Base-by-base conservation (phyloP, 2,888 invertebrate genomes). In the Synergus itoensis region DNA sequence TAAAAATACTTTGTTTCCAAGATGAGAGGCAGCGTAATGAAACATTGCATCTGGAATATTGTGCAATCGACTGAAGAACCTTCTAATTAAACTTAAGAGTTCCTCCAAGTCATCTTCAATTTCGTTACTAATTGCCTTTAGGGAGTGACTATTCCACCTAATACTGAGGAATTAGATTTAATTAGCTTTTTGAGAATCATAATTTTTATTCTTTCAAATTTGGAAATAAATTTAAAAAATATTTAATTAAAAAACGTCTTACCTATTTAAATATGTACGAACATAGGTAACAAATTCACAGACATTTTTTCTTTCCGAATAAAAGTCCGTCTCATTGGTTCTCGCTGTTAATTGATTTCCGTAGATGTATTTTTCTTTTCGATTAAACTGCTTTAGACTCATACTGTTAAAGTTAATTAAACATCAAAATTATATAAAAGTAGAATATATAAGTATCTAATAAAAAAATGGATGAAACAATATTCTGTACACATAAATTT, bases 1-100 rank as follows among this genome's bases (percentile, higher is more conserved):
- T 11, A 41, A 43, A 45, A 79, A 79, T 53, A 93, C 93, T 89
- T 90, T 91, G 83, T 93, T 93, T 45, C 93, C 93, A 65, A 89
- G 84, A 80, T 90, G 90, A 45, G 92, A 91, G 45, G 91, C 87
- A 76, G 90, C 90, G 85, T 92, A 92, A 81, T 92, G 89, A 79
- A 92, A 90, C 57, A 92, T 88, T 40, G 91, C 91, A 81, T 92
- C 92, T 60, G 93, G 91, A 21, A 93, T 87, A 78, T 83, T 82
- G 16, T 85, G 87, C 21, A 93, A 81, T 73, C 87, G 86, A 36
- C 76, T 84, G 12, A 90, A 83, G 69, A 89, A 92, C 76, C 79
- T 85, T 5, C 88, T 86, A 21, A 92, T 79, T 8, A 83, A 81
- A 2, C 64, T 43, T n/a, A 91, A 81, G 57, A 91, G 84, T 64